Conservation (phyloP, 2,113 vertebrate genomes). For the Microcebus murinus region DNA sequence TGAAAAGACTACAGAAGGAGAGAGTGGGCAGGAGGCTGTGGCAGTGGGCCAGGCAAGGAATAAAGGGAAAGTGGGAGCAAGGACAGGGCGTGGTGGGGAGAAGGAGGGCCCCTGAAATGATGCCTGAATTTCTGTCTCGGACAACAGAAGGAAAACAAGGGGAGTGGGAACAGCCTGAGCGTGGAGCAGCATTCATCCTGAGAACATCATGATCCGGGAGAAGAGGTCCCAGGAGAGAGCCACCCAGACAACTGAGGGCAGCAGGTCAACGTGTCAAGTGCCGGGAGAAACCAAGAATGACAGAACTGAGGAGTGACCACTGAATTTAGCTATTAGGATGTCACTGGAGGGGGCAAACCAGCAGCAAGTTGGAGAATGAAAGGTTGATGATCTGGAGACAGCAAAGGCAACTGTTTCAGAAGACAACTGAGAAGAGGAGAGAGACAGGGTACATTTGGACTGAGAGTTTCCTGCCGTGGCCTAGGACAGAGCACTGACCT, state of each 20-base stretch:
- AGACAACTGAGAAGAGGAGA: neutral
- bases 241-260: neutral
- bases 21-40: neutral
- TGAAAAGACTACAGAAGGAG: neutral
- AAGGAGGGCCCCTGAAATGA: neutral
- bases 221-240: neutral
- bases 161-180: neutral
- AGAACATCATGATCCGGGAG: neutral
- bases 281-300: neutral
- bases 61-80: neutral
- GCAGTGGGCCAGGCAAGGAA: neutral
- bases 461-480: neutral
- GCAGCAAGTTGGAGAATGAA: neutral
- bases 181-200: neutral
- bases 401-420: neutral
- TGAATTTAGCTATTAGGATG: neutral
- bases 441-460: neutral
- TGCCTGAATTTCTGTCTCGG: neutral
- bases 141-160: neutral
- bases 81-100: neutral
- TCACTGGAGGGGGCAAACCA: neutral
- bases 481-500: neutral
- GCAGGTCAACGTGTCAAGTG: neutral
- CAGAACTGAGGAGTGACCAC: neutral
- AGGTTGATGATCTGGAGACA: neutral